Conservation (phyloP, 2,888 invertebrate species). For the Scaptomyza caliginosa region DNA sequence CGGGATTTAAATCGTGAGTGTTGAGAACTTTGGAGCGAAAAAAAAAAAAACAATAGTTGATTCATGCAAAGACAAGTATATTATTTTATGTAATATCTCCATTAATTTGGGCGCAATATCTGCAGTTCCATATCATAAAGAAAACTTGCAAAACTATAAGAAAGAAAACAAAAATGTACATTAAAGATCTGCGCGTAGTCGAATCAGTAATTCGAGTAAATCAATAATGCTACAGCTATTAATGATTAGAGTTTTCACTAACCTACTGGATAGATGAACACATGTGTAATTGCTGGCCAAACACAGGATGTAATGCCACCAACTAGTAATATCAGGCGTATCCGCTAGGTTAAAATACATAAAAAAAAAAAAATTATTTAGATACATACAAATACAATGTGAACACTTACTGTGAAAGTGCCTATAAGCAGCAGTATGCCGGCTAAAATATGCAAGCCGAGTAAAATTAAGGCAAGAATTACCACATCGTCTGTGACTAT, state of each 20-base stretch:
- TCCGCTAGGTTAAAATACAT: background rate
- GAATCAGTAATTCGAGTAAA: no score
- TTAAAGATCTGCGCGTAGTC: no score
- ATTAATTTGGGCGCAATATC: background rate
- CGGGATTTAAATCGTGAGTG: background rate
- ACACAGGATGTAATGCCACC: background rate
- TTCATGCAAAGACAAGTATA: no score
- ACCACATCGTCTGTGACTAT: no score
- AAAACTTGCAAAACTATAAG: background rate
- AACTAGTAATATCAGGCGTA: rapidly evolving
- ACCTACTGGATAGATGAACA: background rate
- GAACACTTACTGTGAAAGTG: background rate
- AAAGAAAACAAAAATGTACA: background rate
- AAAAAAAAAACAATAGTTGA: background rate
- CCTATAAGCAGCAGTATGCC: background rate
- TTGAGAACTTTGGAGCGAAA: background rate
- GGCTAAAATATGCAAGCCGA: background rate
- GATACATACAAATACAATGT: background rate
- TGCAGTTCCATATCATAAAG: background rate
- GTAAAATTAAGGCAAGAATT: no score
- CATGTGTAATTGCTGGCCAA: no score
- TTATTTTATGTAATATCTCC: no score
- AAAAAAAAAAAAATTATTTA: background rate
- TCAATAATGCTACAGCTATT: no score
- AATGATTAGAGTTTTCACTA: background rate